Conservation (phyloP, 2,888 invertebrate genomes). For the Lottia scabra region DNA sequence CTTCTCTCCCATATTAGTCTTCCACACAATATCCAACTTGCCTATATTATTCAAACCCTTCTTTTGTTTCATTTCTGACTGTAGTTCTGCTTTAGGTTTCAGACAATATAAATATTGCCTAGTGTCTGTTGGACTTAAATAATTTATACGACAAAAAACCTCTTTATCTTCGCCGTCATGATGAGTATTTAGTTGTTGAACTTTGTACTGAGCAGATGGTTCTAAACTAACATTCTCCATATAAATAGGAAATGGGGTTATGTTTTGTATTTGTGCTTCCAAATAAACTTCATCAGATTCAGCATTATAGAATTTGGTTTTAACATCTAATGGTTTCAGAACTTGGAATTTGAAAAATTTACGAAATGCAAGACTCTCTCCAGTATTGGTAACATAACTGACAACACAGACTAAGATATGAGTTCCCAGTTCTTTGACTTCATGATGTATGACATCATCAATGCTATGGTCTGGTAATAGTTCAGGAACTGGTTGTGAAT, state of each 20-base stretch:
- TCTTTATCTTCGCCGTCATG: constrained; percentile 53
- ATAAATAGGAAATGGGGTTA: constrained; percentile 91
- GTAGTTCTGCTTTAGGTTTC: constrained; percentile 81
- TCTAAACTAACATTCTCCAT: constrained; percentile 94
- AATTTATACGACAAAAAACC: constrained; percentile 70
- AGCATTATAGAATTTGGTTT: constrained; percentile 97
- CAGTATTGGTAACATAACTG: constrained; percentile 81
- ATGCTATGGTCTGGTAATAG: constrained; percentile 84
- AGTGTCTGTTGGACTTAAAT: constrained; percentile 87
- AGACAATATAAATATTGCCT: constrained; percentile 96
- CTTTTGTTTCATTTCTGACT: constrained; percentile 82
- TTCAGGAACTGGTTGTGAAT: constrained; percentile 73
- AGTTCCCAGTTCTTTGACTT: constrained; percentile 98
- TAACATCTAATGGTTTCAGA: constrained; percentile 96
- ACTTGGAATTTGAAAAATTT: constrained; percentile 96
- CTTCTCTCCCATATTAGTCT: constrained; percentile 94
- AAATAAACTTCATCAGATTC: constrained; percentile 82
- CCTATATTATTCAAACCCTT: constrained; percentile 78
- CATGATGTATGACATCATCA: constrained; percentile 96
- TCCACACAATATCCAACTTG: constrained; percentile 97
- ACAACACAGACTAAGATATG: constrained; percentile 99
- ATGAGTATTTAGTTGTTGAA: constrained; percentile 67
- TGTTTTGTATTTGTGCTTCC: constrained; percentile 89
- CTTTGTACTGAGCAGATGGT: constrained; percentile 88
- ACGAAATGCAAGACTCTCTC: constrained; percentile 84